Conservation (phyloP, 2,113 vertebrate species). For the Loxodonta africana region DNA sequence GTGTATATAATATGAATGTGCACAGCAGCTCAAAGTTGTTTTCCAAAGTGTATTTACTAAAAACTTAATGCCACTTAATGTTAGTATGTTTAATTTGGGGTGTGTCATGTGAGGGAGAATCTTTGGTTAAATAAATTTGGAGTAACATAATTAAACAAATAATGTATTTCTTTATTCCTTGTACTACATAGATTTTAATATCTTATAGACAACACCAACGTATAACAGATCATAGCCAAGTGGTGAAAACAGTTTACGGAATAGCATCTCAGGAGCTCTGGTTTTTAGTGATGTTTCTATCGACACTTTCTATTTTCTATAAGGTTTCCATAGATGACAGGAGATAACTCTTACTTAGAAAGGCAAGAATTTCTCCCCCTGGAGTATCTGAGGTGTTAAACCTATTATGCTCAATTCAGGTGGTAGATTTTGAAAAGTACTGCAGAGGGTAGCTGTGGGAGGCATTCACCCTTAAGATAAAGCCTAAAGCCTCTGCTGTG, state of each 20-base stretch:
- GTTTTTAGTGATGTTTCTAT: conserved; percentile 15
- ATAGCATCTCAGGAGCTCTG: background rate
- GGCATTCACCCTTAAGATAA: background rate
- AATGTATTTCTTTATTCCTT: background rate
- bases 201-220: background rate
- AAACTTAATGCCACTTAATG: background rate
- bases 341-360: conserved; percentile 51
- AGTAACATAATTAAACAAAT: conserved; percentile 21
- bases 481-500: background rate
- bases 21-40: background rate
- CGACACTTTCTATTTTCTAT: background rate
- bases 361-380: background rate
- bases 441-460: background rate
- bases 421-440: background rate
- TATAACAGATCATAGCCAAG: background rate
- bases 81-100: background rate
- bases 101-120: background rate
- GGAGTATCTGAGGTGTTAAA: background rate
- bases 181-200: background rate
- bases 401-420: conserved; percentile 5
- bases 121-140: background rate
- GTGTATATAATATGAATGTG: background rate
- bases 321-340: background rate
- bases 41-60: background rate
- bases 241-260: conserved; percentile 59